Base-by-base conservation (phyloP, 2,113 vertebrate genomes). In the Phyllostomus discolor region DNA sequence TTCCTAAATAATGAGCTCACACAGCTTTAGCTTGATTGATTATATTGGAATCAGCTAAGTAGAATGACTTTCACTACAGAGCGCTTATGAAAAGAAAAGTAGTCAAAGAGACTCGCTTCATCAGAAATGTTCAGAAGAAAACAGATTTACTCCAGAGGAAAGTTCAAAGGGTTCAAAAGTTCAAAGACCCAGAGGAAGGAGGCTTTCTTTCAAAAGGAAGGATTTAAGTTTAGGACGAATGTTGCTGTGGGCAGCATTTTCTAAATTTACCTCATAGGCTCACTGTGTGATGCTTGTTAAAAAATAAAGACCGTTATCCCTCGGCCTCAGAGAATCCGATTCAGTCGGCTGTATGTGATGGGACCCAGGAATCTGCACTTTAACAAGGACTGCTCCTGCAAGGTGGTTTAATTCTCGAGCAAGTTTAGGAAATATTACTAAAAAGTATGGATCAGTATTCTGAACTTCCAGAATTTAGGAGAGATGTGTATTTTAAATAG, bases 21-120 rank as follows among this genome's bases (percentile, higher is more conserved):
- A 69, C 24, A 67, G 79, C 84, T 90, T 94, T 93, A 41, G 20
- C 41, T 67, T 94, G 91, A 96, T 87, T 96, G 88, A 96, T 97
- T 91, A 78, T 57, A 70, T n/a, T 95, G 67, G 87, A 72, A 82
- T 93, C 93, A 57, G 54, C 94, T 88, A 83, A 93, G 88, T 50
- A 38, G 88, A 91, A 82, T 67, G 95, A 94, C 31, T 82, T 59
- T 78, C 35, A 46, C 89, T 35, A 35, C 38, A 86, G 81, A 93
- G 24, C 6, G 22, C 67, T 38, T 80, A 48, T 59, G 24, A 84
- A 96, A 96, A 95, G 57, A 81, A 64, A 82, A 69, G 54, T 20
- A 81, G 79, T 88, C 79, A 76, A 38, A 91, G 72, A 85, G 66
- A 54, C 69, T 83, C 46, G 15, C 31, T 96, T 96, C 52, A 72